These are phyloP conservation scores for Cryptoprocta ferox DNA, from an alignment of 2,797 vertebrate genomes.

Conservation along the genomic window DNA sequence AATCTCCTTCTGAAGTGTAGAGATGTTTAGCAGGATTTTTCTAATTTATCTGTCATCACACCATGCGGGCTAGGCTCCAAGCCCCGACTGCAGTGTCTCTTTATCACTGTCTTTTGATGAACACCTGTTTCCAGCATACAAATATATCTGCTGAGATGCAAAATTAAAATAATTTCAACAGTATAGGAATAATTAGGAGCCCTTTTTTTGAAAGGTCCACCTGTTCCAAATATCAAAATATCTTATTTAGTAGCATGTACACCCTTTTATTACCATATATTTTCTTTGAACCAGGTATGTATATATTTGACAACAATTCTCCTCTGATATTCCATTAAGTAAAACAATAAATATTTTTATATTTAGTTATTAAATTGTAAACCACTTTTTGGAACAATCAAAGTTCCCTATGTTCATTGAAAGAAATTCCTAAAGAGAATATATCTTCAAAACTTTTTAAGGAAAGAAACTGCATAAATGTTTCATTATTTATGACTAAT, in stretches of 20 bases:
- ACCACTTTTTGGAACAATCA: not conserved
- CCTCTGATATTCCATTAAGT: slow-evolving; percentile 51
- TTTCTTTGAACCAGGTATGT: slow-evolving; percentile 56
- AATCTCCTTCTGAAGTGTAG: slow-evolving; percentile 90
- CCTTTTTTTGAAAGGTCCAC: slow-evolving; percentile 92
- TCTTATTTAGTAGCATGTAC: slow-evolving; percentile 83
- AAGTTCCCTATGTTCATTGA: not conserved
- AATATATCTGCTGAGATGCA: slow-evolving; percentile 90
- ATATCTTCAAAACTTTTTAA: not conserved
- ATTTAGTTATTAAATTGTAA: slow-evolving; percentile 52
- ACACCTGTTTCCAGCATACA: slow-evolving; percentile 94
- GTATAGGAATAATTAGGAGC: slow-evolving; percentile 94
- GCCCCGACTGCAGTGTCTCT: slow-evolving; percentile 84
- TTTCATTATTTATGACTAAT: slow-evolving; percentile 2
- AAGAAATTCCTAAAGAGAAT: not conserved
- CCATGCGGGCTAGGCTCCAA: slow-evolving; percentile 87
- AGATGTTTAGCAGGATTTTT: slow-evolving; percentile 89
- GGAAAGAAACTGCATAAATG: not conserved
- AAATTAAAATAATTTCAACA: slow-evolving; percentile 92
- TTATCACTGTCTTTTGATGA: slow-evolving; percentile 89
- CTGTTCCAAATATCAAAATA: slow-evolving; percentile 93
- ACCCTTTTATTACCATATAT: slow-evolving; percentile 60
- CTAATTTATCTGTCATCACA: slow-evolving; percentile 89
- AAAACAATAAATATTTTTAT: slow-evolving; percentile 41
- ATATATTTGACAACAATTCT: slow-evolving; percentile 55